A percentile compares a stretch with the other conserved stretches of the same genome.
Conservation (phyloP, 1,140 invertebrate species). For the Ceratina japonica region DNA sequence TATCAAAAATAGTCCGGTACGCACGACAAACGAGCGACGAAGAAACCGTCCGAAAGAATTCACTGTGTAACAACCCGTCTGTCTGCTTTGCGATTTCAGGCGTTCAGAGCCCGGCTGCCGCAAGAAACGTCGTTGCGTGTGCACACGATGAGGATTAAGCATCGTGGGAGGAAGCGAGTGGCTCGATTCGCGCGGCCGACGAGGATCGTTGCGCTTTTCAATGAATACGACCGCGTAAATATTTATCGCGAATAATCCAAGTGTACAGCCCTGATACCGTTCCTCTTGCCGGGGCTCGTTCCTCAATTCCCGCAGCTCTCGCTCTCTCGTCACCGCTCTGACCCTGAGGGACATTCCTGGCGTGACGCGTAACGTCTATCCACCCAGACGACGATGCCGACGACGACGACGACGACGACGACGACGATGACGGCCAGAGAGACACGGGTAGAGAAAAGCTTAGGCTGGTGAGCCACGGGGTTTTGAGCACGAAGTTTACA, state of each 20-base stretch:
- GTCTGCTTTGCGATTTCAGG: neutral
- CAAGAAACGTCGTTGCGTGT: no score
- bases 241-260: constrained; percentile 61
- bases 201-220: constrained; percentile 44
- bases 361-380: constrained; percentile 53
- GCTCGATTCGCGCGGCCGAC: constrained; percentile 7
- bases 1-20: neutral
- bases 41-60: no score
- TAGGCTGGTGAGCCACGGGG: constrained; percentile 58
- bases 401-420: constrained; percentile 18
- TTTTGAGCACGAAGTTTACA: constrained; percentile 68
- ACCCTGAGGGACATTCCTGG: constrained; percentile 67
- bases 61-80: neutral
- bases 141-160: neutral
- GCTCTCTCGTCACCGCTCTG: constrained; percentile 41
- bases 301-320: no score
- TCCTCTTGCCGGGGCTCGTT: neutral
- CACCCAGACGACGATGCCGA: constrained; percentile 27
- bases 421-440: constrained; percentile 12
- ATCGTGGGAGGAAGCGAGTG: neutral
- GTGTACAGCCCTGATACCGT: constrained; percentile 6
- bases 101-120: neutral
- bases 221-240: constrained; percentile 52
- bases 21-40: neutral
- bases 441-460: constrained; percentile 51